Base-by-base conservation (phyloP, 2,797 vertebrate genomes). In the Moxostoma hubbsi region DNA sequence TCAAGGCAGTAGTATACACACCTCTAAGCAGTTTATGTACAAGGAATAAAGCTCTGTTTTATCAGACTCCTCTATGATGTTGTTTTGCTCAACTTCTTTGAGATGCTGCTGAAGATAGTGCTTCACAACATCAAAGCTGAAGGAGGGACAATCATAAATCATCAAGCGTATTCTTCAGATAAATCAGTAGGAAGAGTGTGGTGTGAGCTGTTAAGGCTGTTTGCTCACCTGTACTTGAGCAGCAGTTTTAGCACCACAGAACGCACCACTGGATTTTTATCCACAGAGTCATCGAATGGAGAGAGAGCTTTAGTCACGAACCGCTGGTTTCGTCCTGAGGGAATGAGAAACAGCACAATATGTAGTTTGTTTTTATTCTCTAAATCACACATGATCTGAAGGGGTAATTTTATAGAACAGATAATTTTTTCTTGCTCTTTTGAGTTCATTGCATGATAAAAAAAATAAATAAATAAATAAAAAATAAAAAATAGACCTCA, bases 201-300 rank as follows among this genome's bases (percentile, higher is more conserved):
- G 36, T 73, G 16, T 61, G 65, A 67, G 46, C 43, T 13, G 9
- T 58, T 54, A 46, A 47, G 18, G 43, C 11, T 2, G 36, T 5
- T 4, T 59, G 5, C 85, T 89, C 83, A 99, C 98, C 97, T 98
- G 92, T 98, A 98, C 83, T 99, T 98, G 65, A 99, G 84, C 18
- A 99, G 94, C 51, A 99, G 94, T 89, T 99, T 98, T 68, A 99
- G 93, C 69, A 99, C 91, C 2, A 97, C 94, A 0, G 98, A 99
- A 67, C 98, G 96, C 83, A 97, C 92, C 47, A 99, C 89, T 0
- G 98, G 98, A 77, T 94, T 98, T 89, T 94, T 95, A 89, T 99
- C 98, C 85, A 96, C 89, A 2, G 95, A 94, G 2, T 99, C 98
- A 0, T 96, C 90, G 67, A 99, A 99, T 0, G 97, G 97, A 59